These are phyloP conservation scores for Stenodera caucasica DNA, from an alignment of 2,888 invertebrate genomes.

Conservation along the genomic window DNA sequence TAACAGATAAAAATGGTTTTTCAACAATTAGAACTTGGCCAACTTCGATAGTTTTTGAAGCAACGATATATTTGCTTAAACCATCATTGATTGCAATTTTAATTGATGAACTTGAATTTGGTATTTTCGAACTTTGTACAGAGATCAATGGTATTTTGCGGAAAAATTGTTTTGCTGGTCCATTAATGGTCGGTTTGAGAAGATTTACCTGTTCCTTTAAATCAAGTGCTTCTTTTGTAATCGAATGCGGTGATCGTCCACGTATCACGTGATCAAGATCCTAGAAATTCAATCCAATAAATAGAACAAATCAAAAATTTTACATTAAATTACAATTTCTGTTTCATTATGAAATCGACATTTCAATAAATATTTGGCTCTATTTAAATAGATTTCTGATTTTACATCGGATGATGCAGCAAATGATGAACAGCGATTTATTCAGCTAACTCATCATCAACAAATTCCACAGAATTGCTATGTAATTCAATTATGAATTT, in stretches of 20 bases:
- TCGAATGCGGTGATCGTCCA: conserved; percentile 64
- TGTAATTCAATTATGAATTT: too few species aligned
- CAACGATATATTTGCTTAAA: conserved; percentile 71
- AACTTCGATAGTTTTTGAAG: conserved; percentile 65
- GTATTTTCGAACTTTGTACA: conserved; percentile 3
- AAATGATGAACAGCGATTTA: conserved; percentile 66
- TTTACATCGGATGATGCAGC: conserved; percentile 63
- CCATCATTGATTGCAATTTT: conserved; percentile 60
- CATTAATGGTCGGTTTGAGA: conserved; percentile 4
- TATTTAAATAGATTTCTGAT: conserved; percentile 68
- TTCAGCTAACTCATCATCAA: too few species aligned
- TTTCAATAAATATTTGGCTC: conserved; percentile 70
- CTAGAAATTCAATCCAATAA: conserved; percentile 25
- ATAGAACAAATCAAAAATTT: conserved; percentile 5
- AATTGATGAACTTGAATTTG: conserved; percentile 43
- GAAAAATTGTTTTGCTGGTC: not conserved
- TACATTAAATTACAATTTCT: conserved; percentile 50
- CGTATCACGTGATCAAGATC: conserved; percentile 68
- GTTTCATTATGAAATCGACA: conserved; percentile 66
- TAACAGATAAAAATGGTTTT: conserved; percentile 70
- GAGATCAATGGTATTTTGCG: not conserved
- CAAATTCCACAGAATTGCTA: too few species aligned
- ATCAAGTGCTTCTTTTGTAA: conserved; percentile 42
- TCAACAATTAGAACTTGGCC: conserved; percentile 78
- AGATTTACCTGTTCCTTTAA: conserved; percentile 18